Base-by-base conservation (phyloP, 2,113 vertebrate genomes). In the Lathamus discolor region DNA sequence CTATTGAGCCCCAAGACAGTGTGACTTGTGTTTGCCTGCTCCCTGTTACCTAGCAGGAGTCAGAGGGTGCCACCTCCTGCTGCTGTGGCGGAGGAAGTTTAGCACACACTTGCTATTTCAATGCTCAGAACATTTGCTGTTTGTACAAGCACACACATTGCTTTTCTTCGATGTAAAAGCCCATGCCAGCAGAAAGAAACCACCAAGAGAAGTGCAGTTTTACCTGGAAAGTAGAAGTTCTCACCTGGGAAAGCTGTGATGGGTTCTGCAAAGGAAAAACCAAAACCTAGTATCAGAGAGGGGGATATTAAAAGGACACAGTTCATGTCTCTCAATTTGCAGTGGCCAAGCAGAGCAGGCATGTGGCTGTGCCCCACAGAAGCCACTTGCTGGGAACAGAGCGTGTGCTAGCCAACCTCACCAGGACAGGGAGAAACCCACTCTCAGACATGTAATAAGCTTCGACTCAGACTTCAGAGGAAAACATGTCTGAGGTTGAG, bases 191-290 rank as follows among this genome's bases (percentile, higher is more conserved):
- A 86, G 84, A 85, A 93, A 73, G 64, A 93, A 94, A 88, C 18
- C 64, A 90, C 55, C 0, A 0, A 89, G 33, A 88, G 57, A 91
- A 96, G n/a, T 86, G 78, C 73, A 85, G 54, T 97, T 97, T 98
- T 98, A 98, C 98, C 98, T 98, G 97, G 79, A 97, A 96, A 98
- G 98, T 98, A 96, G 98, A 98, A 98, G 96, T 98, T 98, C 98
- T 98, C 98, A 91, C 99, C 99, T 94, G 98, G 98, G 94, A 99
- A 99, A 89, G 99, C 99, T 57, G 98, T 98, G 91, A 99, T 98
- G 83, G 99, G 99, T 97, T 99, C 99, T 99, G 98, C 59, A 98
- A 97, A 95, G 88, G 39, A 88, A 96, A 93, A 68, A 84, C 28
- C 18, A 31, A 68, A 43, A 46, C 9, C 15, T 33, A 22, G 1